Evolutionary conservation across 2,888 invertebrate species (phyloP).

Genomic region (Drosophila hawaiiensis): DNA sequence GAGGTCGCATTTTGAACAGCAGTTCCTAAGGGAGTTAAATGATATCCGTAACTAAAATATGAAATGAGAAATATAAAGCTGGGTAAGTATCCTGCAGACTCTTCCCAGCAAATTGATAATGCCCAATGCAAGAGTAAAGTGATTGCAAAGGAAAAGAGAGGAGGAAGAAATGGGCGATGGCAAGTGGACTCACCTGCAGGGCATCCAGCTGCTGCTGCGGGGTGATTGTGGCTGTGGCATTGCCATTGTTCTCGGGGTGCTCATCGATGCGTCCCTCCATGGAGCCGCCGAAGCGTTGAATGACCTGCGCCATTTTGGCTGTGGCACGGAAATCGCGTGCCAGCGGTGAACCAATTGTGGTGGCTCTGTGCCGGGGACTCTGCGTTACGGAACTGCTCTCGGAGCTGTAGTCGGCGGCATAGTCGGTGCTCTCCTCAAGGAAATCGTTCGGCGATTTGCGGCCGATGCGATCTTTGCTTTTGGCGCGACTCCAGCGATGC

Average conservation of each 20-base stretch:
- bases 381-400: slow-evolving; percentile 91
- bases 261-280: slow-evolving; percentile 84
- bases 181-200: slow-evolving; percentile 70
- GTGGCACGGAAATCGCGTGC: slow-evolving; percentile 83
- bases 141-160: background rate
- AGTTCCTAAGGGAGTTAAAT: background rate
- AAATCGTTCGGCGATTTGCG: slow-evolving; percentile 87
- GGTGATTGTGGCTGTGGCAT: background rate
- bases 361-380: slow-evolving; percentile 90
- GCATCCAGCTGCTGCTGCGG: slow-evolving; percentile 74
- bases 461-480: slow-evolving; percentile 88
- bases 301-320: slow-evolving; percentile 82
- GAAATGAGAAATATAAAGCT: background rate
- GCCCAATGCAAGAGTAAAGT: background rate
- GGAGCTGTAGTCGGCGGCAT: slow-evolving; percentile 93
- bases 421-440: slow-evolving; percentile 89
- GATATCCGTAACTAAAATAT: background rate
- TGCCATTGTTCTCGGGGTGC: slow-evolving; percentile 76
- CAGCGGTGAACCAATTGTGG: slow-evolving; percentile 86
- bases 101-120: background rate
- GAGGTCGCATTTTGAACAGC: background rate
- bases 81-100: background rate
- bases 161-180: slow-evolving; percentile 3
- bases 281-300: slow-evolving; percentile 82
- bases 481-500: slow-evolving; percentile 92